Conservation (phyloP, 2,113 vertebrate species). For the Cyanoramphus novaezelandiae region DNA sequence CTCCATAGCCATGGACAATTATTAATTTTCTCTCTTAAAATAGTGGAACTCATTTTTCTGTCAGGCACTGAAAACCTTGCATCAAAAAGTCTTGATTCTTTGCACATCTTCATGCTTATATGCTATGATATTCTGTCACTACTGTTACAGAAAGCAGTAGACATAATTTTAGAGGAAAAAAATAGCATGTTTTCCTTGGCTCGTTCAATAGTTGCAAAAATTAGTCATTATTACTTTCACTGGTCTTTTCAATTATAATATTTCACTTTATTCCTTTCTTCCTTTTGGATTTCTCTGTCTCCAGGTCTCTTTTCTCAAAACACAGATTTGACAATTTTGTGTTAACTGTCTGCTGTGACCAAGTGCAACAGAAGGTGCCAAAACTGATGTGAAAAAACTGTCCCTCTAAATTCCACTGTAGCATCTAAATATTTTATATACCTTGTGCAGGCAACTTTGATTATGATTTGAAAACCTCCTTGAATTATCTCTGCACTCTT, state of each 20-base stretch:
- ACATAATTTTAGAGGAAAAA: not conserved
- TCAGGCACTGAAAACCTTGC: not conserved
- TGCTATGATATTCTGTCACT: not conserved
- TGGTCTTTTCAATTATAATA: not conserved
- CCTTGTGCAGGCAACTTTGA: not conserved
- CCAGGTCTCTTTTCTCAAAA: not conserved
- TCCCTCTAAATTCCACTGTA: not conserved
- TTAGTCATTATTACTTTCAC: not conserved
- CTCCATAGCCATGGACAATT: not conserved
- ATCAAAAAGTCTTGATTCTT: not conserved
- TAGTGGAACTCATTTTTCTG: not conserved
- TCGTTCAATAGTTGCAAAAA: not conserved
- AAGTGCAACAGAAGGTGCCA: not conserved
- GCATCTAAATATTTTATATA: constrained; percentile 73
- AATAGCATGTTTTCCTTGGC: not conserved
- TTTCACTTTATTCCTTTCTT: not conserved
- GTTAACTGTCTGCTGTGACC: not conserved
- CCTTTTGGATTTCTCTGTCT: not conserved
- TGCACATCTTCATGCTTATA: not conserved
- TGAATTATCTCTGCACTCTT: not conserved
- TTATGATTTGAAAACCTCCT: not conserved
- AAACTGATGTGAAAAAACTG: constrained; percentile 50
- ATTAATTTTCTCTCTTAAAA: not conserved
- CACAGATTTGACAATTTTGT: not conserved
- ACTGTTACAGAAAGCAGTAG: not conserved